Evolutionary conservation across 2,113 vertebrate genomes (phyloP), one percentile per base, ranked within the genome.

Genomic region (Muntiacus reevesi): DNA sequence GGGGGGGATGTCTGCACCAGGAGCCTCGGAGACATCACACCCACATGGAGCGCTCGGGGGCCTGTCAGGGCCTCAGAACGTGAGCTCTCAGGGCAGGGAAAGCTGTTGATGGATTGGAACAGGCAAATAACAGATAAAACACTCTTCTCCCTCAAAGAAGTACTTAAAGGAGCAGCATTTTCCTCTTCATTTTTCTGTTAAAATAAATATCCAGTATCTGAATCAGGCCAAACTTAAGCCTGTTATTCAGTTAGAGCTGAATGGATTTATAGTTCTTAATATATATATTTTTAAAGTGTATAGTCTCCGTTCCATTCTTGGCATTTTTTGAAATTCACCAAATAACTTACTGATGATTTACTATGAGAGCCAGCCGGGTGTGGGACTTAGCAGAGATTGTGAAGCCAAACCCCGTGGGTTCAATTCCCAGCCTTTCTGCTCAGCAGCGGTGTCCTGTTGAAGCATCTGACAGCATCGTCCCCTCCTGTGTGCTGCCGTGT

Each of bases 21-120:
- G 50, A 74, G 2, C 25, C 0, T 1, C 0, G 43, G 23, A 45
- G 28, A 30, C 28, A 16, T 67, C 50, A 3, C 9, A 2, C 11
- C 47, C 17, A 7, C 2, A 1, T 1, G 0, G 60, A 40, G 40
- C 5, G 1, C 79, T 30, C 0, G 0, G n/a, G 14, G 83, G 19
- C 28, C 40, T 84, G 64, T 64, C 2, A 14, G 6, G 67, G 19
- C 12, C 33, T 59, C 25, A 36, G 27, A 23, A 45, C 2, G 6
- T 15, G 87, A 40, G 33, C 45, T 55, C 13, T 14, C 27, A 9
- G 50, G 40, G 67, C 55, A 52, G n/a, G 59, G 55, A 74, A 36
- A 52, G 25, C 17, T 16, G 2, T 0, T 30, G 45, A 21, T n/a
- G 84, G 30, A 19, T 91, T 10, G 33, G 43, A 85, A 54, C n/a